Evolutionary conservation across 92 coral and sea anemone species (phyloP).

Genomic region (Muricea muricata): DNA sequence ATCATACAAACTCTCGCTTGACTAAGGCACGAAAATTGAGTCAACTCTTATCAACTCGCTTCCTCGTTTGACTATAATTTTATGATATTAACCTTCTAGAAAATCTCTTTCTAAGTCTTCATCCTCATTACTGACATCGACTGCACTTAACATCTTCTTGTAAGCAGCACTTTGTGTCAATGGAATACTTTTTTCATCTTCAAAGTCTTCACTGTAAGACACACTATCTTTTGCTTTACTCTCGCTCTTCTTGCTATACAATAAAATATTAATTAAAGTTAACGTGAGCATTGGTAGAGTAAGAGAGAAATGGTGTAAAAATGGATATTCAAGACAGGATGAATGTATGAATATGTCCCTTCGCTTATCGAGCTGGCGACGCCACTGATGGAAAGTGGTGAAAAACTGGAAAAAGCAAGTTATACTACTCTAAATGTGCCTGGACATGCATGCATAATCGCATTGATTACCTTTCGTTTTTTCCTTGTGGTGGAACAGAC

Average conservation of each 20-base stretch:
- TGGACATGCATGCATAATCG: background rate
- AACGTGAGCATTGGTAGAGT: too few relatives aligned
- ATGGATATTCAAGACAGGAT: too few relatives aligned
- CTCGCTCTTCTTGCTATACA: background rate
- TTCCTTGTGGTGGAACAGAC: background rate
- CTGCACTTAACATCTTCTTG: constrained; percentile 84
- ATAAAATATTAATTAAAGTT: too few relatives aligned
- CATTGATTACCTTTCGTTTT: background rate
- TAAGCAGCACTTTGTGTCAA: constrained; percentile 92
- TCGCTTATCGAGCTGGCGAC: too few relatives aligned
- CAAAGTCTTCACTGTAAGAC: constrained; percentile 85
- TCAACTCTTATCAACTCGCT: too few relatives aligned
- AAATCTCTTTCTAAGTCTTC: constrained; percentile 63
- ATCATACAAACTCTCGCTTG: too few relatives aligned
- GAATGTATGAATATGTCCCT: too few relatives aligned
- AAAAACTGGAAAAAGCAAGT: too few relatives aligned
- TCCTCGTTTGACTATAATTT: too few relatives aligned
- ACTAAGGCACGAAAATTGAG: too few relatives aligned
- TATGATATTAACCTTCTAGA: constrained; percentile 34
- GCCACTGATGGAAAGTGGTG: too few relatives aligned
- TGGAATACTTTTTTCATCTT: constrained; percentile 87
- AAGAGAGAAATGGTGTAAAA: too few relatives aligned
- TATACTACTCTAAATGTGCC: background rate
- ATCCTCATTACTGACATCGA: constrained; percentile 73
- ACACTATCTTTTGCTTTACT: constrained; percentile 3